These are phyloP conservation scores for Bostrychus sinensis DNA, from an alignment of 2,113 vertebrate genomes.

Conservation along the genomic window DNA sequence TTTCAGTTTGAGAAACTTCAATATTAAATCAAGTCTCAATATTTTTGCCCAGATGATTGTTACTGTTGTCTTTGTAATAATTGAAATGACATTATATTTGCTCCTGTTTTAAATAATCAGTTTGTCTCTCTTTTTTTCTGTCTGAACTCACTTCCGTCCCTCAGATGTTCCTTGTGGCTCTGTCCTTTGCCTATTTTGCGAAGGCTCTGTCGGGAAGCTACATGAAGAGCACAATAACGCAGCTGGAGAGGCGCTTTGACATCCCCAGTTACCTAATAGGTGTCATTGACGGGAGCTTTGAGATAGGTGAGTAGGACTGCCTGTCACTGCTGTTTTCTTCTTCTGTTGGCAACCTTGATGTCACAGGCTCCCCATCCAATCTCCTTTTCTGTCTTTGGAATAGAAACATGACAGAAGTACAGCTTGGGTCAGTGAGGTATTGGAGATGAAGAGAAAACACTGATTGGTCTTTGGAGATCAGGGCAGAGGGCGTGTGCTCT, in stretches of 20 bases:
- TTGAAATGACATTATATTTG: background rate
- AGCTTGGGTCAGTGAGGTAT: constrained; percentile 53
- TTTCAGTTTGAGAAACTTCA: too few relatives aligned
- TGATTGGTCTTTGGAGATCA: constrained; percentile 47
- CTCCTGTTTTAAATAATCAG: background rate
- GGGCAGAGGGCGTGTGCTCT: constrained; percentile 30
- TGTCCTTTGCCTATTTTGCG: constrained; percentile 93
- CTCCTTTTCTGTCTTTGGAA: constrained; percentile 31
- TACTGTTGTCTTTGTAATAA: background rate
- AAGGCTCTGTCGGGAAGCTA: constrained; percentile 93
- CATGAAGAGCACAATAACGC: constrained; percentile 94
- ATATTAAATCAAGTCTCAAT: too few relatives aligned
- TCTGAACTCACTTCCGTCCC: constrained; percentile 43
- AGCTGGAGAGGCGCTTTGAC: constrained; percentile 94
- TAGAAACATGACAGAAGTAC: constrained; percentile 47
- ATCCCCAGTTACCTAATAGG: constrained; percentile 93
- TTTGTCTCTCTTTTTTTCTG: constrained; percentile 24
- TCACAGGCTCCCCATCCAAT: constrained; percentile 21
- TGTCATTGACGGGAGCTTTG: constrained; percentile 93
- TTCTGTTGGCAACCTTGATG: constrained; percentile 31
- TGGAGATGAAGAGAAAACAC: constrained; percentile 56
- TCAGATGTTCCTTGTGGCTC: constrained; percentile 88
- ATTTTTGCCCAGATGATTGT: too few relatives aligned
- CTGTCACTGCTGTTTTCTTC: constrained; percentile 47
- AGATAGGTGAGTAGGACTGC: constrained; percentile 86